These are phyloP conservation scores for Reticulitermes speratus DNA, from an alignment of 1,140 invertebrate genomes.

Conservation along the genomic window DNA sequence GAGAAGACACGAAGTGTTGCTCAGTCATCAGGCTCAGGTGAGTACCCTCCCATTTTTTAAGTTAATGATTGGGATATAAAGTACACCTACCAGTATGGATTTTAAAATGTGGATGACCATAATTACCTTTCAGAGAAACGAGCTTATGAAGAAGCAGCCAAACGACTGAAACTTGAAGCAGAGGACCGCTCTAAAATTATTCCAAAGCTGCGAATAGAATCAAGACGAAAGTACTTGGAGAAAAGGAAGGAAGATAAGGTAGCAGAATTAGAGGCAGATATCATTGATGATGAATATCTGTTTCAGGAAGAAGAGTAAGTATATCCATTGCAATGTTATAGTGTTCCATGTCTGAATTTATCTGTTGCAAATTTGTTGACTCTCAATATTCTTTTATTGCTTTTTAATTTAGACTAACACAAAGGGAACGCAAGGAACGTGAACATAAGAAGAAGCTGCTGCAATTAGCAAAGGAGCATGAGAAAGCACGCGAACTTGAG, in stretches of 20 bases:
- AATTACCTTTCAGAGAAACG: constrained; percentile 61
- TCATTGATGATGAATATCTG: constrained; percentile 94
- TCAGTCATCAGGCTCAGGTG: constrained; percentile 54
- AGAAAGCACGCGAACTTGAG: constrained; percentile 87
- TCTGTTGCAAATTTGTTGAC: neutral
- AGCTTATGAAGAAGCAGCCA: constrained; percentile 88
- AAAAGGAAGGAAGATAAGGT: constrained; percentile 97
- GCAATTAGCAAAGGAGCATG: constrained; percentile 91
- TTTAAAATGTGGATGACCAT: neutral
- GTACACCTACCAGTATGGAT: too few relatives aligned
- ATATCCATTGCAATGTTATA: constrained; percentile 28
- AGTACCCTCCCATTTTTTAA: neutral
- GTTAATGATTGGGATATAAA: too few relatives aligned
- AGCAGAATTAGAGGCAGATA: constrained; percentile 90
- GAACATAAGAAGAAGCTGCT: constrained; percentile 91
- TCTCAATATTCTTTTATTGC: neutral
- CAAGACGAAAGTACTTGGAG: constrained; percentile 89
- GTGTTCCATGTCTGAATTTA: neutral
- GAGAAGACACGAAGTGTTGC: constrained; percentile 81
- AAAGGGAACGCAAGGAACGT: constrained; percentile 78
- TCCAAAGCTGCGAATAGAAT: constrained; percentile 85
- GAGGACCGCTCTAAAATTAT: constrained; percentile 83
- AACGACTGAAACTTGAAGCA: constrained; percentile 82
- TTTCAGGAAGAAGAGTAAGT: constrained; percentile 85
- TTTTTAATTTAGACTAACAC: constrained; percentile 68